Evolutionary conservation across 2,797 vertebrate species (phyloP).

Genomic region (Bovichtus diacanthus): DNA sequence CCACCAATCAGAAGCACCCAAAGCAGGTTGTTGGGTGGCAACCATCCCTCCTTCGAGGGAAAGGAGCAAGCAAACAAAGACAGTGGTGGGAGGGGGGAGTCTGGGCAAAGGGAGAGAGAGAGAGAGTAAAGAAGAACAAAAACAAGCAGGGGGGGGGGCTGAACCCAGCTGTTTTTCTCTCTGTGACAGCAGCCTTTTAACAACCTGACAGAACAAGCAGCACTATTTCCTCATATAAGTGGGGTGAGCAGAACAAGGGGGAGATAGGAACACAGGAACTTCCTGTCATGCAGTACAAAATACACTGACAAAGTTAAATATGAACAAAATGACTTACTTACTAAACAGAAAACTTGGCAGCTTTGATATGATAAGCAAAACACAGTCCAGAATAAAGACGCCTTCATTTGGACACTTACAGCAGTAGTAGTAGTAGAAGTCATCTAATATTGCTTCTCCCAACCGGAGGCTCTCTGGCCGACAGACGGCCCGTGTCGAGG

Average conservation of each 20-base stretch:
- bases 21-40: slow-evolving; percentile 78
- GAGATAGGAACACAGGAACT: neutral
- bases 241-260: neutral
- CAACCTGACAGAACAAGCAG: slow-evolving; percentile 39
- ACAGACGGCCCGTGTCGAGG: neutral
- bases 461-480: neutral
- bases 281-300: slow-evolving; percentile 1
- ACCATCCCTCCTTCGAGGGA: slow-evolving; percentile 70
- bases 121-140: slow-evolving; percentile 42
- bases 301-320: neutral
- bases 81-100: slow-evolving; percentile 50
- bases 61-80: slow-evolving; percentile 81
- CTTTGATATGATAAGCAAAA: neutral
- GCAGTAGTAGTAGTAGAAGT: neutral
- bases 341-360: neutral
- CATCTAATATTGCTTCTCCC: neutral
- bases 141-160: slow-evolving; percentile 54
- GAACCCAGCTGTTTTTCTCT: slow-evolving; percentile 68
- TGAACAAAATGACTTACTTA: neutral
- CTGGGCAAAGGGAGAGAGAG: slow-evolving; percentile 46
- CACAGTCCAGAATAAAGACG: neutral
- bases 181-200: slow-evolving; percentile 32
- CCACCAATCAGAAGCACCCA: slow-evolving; percentile 76
- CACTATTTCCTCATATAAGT: slow-evolving; percentile 22
- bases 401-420: neutral